phyloP scores from a whole-genome alignment of 1,140 invertebrate species.

The Apis dorsata region DNA sequence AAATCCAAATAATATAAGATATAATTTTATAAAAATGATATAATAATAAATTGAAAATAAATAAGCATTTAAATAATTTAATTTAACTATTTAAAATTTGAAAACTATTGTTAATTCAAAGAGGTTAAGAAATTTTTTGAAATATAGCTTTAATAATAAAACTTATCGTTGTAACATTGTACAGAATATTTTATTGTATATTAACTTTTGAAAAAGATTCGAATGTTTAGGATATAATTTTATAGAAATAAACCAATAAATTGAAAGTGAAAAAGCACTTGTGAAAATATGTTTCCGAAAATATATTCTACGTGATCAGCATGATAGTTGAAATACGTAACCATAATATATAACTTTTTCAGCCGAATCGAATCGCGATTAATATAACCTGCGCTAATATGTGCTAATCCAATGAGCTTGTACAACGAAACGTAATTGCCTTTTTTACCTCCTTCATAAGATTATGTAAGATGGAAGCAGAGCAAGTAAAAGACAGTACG shows the following conservation, averaged over 20 bases:
- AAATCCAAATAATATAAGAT: no score
- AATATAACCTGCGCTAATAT: slow-evolving; percentile 32
- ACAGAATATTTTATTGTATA: background rate
- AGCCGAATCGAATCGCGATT: slow-evolving; percentile 40
- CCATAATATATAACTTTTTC: slow-evolving; percentile 31
- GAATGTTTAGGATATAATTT: background rate
- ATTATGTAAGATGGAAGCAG: slow-evolving; percentile 44
- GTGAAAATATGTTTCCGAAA: background rate
- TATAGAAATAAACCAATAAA: background rate
- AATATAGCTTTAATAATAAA: no score
- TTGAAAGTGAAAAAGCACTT: background rate
- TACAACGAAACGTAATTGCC: slow-evolving; percentile 29
- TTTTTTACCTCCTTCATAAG: slow-evolving; percentile 12
- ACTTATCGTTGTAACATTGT: no score
- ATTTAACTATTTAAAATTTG: no score
- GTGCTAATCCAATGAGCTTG: slow-evolving; percentile 30
- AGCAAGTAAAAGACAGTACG: slow-evolving; percentile 9
- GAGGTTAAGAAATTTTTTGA: no score
- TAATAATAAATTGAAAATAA: no score
- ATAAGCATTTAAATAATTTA: no score
- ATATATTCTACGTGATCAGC: background rate
- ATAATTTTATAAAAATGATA: no score
- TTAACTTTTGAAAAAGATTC: background rate
- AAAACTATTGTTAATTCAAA: no score
- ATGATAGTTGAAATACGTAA: background rate